Evolutionary conservation across 2,797 vertebrate species (phyloP).

Genomic region (Syngnathus acus): DNA sequence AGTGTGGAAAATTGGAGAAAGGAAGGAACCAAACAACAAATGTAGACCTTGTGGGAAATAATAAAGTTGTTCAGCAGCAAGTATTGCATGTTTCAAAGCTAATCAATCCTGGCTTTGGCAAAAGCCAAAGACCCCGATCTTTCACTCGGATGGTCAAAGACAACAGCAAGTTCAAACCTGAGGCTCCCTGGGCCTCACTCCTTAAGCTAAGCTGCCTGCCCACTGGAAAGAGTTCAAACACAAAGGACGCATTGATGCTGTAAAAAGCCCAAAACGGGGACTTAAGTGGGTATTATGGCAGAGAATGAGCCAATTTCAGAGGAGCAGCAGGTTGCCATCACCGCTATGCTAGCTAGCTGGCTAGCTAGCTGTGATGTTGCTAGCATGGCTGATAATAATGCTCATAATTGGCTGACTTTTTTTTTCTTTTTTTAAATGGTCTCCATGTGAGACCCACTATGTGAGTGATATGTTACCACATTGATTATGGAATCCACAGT

Average conservation of each 20-base stretch:
- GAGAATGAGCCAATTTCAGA: slow-evolving; percentile 66
- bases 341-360: slow-evolving; percentile 37
- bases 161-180: slow-evolving; percentile 51
- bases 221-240: slow-evolving; percentile 60
- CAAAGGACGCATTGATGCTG: slow-evolving; percentile 61
- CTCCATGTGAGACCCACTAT: slow-evolving; percentile 24
- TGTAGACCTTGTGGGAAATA: slow-evolving; percentile 26
- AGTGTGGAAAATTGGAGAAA: slow-evolving; percentile 31
- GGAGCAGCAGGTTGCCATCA: slow-evolving; percentile 58
- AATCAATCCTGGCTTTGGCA: slow-evolving; percentile 58
- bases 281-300: slow-evolving; percentile 64
- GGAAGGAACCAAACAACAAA: slow-evolving; percentile 20
- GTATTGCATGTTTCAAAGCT: slow-evolving; percentile 38
- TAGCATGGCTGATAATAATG: slow-evolving; percentile 44
- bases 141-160: slow-evolving; percentile 53
- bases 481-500: neutral
- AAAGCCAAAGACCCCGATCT: slow-evolving; percentile 45
- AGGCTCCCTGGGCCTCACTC: slow-evolving; percentile 42
- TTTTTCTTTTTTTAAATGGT: neutral
- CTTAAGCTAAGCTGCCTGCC: slow-evolving; percentile 48
- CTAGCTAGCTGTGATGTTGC: slow-evolving; percentile 43
- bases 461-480: neutral
- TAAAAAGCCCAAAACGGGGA: slow-evolving; percentile 53
- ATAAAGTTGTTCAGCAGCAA: slow-evolving; percentile 38
- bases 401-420: slow-evolving; percentile 45